A percentile compares a stretch with the other conserved stretches of the same genome.
These are phyloP conservation scores for Orthosia gracilis DNA, from an alignment of 2,888 invertebrate genomes.

Conservation along the genomic window DNA sequence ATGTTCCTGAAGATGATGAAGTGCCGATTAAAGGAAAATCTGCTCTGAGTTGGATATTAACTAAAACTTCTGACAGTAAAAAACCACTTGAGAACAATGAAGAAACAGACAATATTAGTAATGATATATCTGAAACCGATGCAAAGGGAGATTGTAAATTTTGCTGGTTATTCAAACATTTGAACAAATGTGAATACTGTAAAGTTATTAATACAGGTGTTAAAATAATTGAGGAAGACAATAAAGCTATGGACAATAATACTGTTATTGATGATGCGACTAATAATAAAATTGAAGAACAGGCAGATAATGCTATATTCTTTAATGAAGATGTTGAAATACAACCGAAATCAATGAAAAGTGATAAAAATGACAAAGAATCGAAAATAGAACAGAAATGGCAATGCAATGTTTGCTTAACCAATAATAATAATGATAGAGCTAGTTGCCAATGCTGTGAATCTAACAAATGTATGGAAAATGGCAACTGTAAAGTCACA, in stretches of 20 bases:
- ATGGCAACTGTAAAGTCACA: constrained; percentile 52
- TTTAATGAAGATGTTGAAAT: neutral
- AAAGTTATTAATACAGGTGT: constrained; percentile 44
- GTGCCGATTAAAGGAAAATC: neutral
- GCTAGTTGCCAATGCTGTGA: constrained; percentile 77
- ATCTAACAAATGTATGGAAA: constrained; percentile 47
- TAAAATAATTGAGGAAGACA: constrained; percentile 3
- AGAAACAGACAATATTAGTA: neutral
- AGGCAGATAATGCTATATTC: neutral
- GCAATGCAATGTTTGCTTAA: constrained; percentile 78
- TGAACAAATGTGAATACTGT: constrained; percentile 73
- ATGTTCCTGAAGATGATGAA: neutral
- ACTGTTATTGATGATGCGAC: neutral
- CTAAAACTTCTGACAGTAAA: neutral
- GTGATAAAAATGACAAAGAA: constrained; percentile 3
- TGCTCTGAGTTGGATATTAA: constrained; percentile 17
- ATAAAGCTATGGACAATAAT: neutral
- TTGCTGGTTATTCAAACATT: constrained; percentile 76
- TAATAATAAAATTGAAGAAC: neutral
- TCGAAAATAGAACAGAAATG: constrained; percentile 58
- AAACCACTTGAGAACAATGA: neutral
- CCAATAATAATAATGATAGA: constrained; percentile 69
- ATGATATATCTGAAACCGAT: neutral
- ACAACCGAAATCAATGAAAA: neutral
- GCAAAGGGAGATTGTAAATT: constrained; percentile 64